Percentiles rank a stretch among this genome's conserved stretches.
phyloP scores from a whole-genome alignment of 2,888 invertebrate genomes.

The Adela reaumurella region DNA sequence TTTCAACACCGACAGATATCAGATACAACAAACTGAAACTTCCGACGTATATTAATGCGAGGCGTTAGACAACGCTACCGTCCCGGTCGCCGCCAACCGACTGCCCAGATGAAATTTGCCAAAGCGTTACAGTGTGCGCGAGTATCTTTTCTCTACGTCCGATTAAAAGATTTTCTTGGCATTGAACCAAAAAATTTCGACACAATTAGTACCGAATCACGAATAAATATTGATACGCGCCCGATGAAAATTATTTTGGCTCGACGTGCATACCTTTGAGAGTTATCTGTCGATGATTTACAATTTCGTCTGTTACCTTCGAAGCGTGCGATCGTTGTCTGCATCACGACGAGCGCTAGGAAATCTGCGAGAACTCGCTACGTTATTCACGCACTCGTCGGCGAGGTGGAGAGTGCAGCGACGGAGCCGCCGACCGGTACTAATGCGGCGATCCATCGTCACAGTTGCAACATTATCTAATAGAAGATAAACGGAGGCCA shows the following conservation, averaged over 20 bases:
- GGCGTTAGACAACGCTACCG: too few relatives aligned
- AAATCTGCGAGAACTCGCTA: too few relatives aligned
- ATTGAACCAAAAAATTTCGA: conserved; percentile 21
- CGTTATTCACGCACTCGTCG: too few relatives aligned
- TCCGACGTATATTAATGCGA: too few relatives aligned
- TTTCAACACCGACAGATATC: too few relatives aligned
- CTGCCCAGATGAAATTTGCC: conserved; percentile 31
- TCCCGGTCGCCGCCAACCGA: conserved; percentile 23
- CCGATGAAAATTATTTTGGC: neutral
- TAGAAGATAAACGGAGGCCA: conserved; percentile 21
- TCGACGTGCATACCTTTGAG: neutral
- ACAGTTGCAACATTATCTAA: neutral
- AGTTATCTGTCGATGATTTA: too few relatives aligned
- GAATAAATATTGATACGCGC: neutral
- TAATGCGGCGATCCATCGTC: neutral
- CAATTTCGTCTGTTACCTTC: too few relatives aligned
- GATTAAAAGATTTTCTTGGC: conserved; percentile 38
- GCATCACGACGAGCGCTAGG: too few relatives aligned
- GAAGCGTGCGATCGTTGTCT: too few relatives aligned
- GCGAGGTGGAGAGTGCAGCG: too few relatives aligned
- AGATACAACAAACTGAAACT: too few relatives aligned
- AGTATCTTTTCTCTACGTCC: conserved; percentile 39
- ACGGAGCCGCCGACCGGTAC: neutral
- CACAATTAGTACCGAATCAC: neutral
- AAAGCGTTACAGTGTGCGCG: conserved; percentile 19